Conservation (phyloP, 2,888 invertebrate genomes). For the Troilus luridus region DNA sequence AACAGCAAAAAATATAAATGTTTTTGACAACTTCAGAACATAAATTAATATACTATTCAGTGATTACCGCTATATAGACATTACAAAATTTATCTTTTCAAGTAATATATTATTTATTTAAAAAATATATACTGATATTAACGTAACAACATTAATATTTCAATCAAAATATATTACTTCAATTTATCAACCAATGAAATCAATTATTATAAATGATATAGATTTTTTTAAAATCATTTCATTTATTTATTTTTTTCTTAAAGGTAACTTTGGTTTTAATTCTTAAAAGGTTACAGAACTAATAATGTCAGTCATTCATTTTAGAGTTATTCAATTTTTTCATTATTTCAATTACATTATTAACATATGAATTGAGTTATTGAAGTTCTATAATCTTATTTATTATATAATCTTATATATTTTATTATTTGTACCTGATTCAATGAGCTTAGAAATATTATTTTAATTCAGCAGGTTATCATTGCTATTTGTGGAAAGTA, state of each 20-base stretch:
- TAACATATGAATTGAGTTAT: background rate
- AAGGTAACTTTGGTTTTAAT: background rate
- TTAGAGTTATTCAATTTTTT: background rate
- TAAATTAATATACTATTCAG: background rate
- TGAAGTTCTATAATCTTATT: background rate
- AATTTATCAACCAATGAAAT: background rate
- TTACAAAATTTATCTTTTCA: background rate
- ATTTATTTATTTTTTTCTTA: background rate
- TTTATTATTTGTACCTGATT: constrained; percentile 54
- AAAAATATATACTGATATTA: background rate
- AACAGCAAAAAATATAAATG: background rate
- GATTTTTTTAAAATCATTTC: background rate
- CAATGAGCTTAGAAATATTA: constrained; percentile 53
- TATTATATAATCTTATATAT: background rate
- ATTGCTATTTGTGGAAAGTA: constrained; percentile 4
- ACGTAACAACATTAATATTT: background rate
- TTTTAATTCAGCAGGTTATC: constrained; percentile 18
- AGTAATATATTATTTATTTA: background rate
- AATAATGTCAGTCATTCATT: background rate
- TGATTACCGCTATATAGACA: no score
- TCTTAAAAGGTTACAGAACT: background rate
- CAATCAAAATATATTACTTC: no score
- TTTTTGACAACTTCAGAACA: background rate
- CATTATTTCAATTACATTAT: background rate
- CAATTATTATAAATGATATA: background rate